phyloP scores from a whole-genome alignment of 2,888 invertebrate genomes.

The Oxyscelio sp. region DNA sequence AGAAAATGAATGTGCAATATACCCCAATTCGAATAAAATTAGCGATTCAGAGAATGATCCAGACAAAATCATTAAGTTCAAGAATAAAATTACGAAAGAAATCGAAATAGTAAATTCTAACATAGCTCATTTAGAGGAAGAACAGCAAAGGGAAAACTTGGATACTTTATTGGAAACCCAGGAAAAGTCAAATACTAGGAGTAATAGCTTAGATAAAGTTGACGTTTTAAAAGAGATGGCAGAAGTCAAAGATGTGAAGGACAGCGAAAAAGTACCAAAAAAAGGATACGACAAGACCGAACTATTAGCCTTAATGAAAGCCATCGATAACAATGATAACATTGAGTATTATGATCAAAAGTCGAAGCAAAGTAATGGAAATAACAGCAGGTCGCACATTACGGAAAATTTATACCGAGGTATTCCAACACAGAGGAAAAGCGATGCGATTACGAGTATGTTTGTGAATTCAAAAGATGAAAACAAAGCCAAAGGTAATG shows the following conservation, averaged over 20 bases:
- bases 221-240: too few species aligned
- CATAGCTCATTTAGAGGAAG: neutral
- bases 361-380: conserved; percentile 68
- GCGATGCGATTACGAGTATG: conserved; percentile 83
- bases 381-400: conserved; percentile 80
- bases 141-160: conserved; percentile 69
- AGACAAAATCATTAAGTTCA: conserved; percentile 8
- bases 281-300: conserved; percentile 89
- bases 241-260: conserved; percentile 27
- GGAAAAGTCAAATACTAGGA: conserved; percentile 29
- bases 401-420: conserved; percentile 86
- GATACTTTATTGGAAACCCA: conserved; percentile 72
- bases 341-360: conserved; percentile 82
- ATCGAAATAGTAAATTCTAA: neutral
- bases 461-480: conserved; percentile 81
- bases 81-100: conserved; percentile 3
- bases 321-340: conserved; percentile 90
- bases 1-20: conserved; percentile 21
- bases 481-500: conserved; percentile 61
- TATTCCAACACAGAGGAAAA: conserved; percentile 84
- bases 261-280: conserved; percentile 11
- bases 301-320: conserved; percentile 91
- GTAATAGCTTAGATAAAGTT: conserved; percentile 18
- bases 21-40: neutral
- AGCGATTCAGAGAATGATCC: conserved; percentile 25